Base-by-base conservation (phyloP, 2,888 invertebrate genomes). In the Morpho deidamia region DNA sequence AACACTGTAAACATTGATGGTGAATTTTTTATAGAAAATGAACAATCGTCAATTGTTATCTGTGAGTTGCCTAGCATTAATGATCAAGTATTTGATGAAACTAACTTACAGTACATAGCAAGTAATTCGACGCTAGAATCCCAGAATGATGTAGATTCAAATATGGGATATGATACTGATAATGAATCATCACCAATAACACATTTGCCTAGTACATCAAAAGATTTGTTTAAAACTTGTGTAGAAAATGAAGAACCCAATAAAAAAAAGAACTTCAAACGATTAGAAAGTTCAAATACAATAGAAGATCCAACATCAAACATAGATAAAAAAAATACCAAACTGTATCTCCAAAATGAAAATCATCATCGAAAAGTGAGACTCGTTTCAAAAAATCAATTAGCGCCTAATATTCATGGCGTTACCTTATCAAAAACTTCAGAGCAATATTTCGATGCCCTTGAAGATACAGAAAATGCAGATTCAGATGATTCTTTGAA, bases 351-450 rank as follows among this genome's bases (percentile, higher is more conserved):
- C 23, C 23, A 23, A 23, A 23, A 23, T 5, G 23, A 23, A 23
- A 23, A 23, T 23, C 23, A 23, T 23, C 23, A 23, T 23, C 23
- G 23, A 8, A 49, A 49, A 42, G 42, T 49, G 11, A 49, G 11
- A 23, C 8, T 49, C 23, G 11, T 40, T 23, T 44, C 43, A 8
- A 43, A 44, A 44, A 43, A 50, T 50, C 50, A 50, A 44, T 7
- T 43, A n/a, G 11, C 50, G 2, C 50, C 50, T 11, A 50, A 50
- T 10, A 44, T 44, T 23, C 50, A 50, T 38, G 32, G 43, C n/a
- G 32, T 44, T 8, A 1, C 23, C 2, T 11, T 42, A 35, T 10
- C 50, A 11, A 33, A 11, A 10, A 38, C 43, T 10, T 43, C 50
- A 38, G 32, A 44, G 11, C 37, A 50, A 10, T 44, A 50, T 32